phyloP scores from a whole-genome alignment of 2,888 invertebrate genomes.

The Campaea margaritaria region DNA sequence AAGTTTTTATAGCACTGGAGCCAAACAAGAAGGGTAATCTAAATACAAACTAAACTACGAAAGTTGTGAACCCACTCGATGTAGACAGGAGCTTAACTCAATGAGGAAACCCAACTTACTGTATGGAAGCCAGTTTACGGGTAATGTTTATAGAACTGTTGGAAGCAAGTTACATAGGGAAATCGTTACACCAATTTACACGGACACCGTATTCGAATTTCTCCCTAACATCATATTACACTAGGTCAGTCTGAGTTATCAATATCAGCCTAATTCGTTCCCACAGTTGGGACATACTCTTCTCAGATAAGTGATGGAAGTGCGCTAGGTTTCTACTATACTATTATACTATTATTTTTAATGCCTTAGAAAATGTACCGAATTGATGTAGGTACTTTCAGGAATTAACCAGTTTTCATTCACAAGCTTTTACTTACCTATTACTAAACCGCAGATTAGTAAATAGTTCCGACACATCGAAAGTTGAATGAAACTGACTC shows the following conservation, averaged over 20 bases:
- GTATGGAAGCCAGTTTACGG: neutral
- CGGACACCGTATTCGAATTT: no score
- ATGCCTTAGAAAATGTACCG: no score
- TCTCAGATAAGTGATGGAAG: no score
- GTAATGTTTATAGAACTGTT: no score
- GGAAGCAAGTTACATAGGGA: no score
- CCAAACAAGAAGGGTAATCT: constrained; percentile 25
- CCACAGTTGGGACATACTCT: no score
- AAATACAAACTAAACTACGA: constrained; percentile 23
- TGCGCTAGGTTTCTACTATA: neutral
- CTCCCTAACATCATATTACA: no score
- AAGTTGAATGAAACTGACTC: constrained; percentile 21
- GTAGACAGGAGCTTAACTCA: constrained; percentile 4
- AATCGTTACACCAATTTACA: no score
- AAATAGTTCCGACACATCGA: constrained; percentile 4
- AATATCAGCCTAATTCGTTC: no score
- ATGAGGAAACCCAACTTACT: constrained; percentile 6
- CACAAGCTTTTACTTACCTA: no score
- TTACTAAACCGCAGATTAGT: neutral
- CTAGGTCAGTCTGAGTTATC: no score
- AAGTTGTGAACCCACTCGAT: constrained; percentile 16
- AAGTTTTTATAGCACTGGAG: constrained; percentile 28
- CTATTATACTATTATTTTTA: no score
- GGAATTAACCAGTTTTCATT: neutral
- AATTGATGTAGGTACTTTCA: neutral